These are phyloP conservation scores for Strix occidentalis DNA, from an alignment of 2,797 vertebrate genomes.

Conservation along the genomic window DNA sequence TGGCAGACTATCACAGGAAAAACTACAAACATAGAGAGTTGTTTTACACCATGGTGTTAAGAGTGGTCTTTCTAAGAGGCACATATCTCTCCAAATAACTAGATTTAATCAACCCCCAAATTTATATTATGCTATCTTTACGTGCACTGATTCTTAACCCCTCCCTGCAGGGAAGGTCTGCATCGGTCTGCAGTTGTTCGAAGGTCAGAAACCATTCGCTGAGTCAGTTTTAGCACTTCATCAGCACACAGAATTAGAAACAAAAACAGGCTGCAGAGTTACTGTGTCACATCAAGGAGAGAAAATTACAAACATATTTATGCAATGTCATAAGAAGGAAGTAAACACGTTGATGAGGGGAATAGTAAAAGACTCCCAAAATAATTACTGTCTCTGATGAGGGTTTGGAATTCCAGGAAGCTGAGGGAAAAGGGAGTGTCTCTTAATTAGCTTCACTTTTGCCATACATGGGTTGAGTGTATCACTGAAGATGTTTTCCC, in stretches of 20 bases:
- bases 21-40: background rate
- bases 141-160: rapidly evolving
- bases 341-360: background rate
- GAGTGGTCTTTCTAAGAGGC: background rate
- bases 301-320: background rate
- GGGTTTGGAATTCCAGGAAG: constrained; percentile 32
- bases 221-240: background rate
- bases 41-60: rapidly evolving
- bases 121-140: background rate
- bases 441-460: background rate
- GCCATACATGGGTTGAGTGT: background rate
- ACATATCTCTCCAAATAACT: background rate
- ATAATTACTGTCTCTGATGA: constrained; percentile 31
- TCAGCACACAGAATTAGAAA: background rate
- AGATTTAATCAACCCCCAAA: background rate
- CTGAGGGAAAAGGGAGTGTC: constrained; percentile 7
- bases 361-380: constrained; percentile 22
- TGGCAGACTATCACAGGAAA: background rate
- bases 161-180: rapidly evolving
- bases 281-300: background rate
- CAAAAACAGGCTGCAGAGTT: background rate
- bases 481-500: background rate
- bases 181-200: background rate
- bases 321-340: background rate
- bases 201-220: rapidly evolving